A percentile compares a stretch with the other conserved stretches of the same genome.
Conservation (phyloP, 2,888 invertebrate genomes). For the Troides oblongomaculatus region DNA sequence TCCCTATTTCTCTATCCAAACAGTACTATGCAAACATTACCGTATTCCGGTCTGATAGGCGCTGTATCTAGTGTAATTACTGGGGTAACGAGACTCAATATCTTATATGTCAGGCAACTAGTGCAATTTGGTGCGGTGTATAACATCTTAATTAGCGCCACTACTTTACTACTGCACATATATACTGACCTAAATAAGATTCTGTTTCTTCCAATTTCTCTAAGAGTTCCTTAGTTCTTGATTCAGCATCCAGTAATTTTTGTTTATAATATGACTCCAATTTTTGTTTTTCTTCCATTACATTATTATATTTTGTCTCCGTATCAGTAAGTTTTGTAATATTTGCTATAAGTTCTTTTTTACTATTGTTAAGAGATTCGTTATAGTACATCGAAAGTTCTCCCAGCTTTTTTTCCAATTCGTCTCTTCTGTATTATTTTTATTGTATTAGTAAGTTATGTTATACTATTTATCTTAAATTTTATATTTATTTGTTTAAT, state of each 20-base stretch:
- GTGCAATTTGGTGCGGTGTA: too few relatives aligned
- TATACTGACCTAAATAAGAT: constrained; percentile 10
- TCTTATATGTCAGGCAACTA: too few relatives aligned
- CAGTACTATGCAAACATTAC: too few relatives aligned
- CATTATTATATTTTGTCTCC: constrained; percentile 56
- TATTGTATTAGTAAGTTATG: neutral
- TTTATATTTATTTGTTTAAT: neutral
- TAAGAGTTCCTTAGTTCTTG: constrained; percentile 42
- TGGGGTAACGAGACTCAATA: too few relatives aligned
- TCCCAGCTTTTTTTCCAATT: constrained; percentile 56
- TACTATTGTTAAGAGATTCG: constrained; percentile 51
- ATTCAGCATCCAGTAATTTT: constrained; percentile 52
- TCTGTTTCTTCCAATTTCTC: constrained; percentile 45
- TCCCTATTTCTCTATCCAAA: too few relatives aligned
- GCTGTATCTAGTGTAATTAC: too few relatives aligned
- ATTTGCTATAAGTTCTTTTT: constrained; percentile 52
- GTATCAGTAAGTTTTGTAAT: constrained; percentile 52
- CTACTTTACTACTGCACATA: too few relatives aligned
- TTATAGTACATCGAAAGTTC: constrained; percentile 56
- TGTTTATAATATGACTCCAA: constrained; percentile 44
- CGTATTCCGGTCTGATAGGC: too few relatives aligned
- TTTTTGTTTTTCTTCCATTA: constrained; percentile 48
- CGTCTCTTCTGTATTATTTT: constrained; percentile 57
- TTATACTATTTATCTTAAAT: neutral
- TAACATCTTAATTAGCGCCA: too few relatives aligned